Evolutionary conservation across 2,888 invertebrate species (phyloP).

Genomic region (Andrena camellia): DNA sequence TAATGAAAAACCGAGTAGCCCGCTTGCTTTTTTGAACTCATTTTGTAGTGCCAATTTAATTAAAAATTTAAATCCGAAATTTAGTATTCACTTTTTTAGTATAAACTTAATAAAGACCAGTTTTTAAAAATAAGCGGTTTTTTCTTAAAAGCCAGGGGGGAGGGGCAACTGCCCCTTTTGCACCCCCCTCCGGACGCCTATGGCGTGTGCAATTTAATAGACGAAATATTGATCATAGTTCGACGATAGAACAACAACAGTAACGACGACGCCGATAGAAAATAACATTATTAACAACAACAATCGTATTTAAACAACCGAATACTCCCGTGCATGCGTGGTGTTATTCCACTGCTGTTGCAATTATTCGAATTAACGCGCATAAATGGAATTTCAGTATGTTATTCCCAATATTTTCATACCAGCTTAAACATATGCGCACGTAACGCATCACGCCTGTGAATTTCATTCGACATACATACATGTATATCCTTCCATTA

Average conservation of each 20-base stretch:
- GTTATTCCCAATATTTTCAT: neutral
- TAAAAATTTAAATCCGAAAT: too few species aligned
- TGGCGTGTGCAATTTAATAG: too few species aligned
- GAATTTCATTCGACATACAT: neutral
- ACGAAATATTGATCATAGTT: neutral
- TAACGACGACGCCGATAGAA: neutral
- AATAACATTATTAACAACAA: constrained; percentile 21
- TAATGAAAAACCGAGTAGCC: too few species aligned
- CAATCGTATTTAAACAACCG: constrained; percentile 19
- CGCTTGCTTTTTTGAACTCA: too few species aligned
- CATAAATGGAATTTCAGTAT: neutral
- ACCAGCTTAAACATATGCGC: neutral
- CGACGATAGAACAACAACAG: too few species aligned
- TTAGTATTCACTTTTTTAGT: too few species aligned
- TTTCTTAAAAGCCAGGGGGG: too few species aligned
- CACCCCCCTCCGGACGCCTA: too few species aligned
- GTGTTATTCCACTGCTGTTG: neutral
- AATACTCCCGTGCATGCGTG: neutral
- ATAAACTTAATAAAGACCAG: too few species aligned
- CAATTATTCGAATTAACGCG: constrained; percentile 3
- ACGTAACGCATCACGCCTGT: neutral
- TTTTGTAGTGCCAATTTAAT: too few species aligned
- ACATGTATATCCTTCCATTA: neutral
- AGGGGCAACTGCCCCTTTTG: too few species aligned
- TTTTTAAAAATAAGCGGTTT: too few species aligned